Evolutionary conservation across 2,888 invertebrate species (phyloP), one percentile per base, ranked within the genome.

Genomic region (Oscheius onirici): DNA sequence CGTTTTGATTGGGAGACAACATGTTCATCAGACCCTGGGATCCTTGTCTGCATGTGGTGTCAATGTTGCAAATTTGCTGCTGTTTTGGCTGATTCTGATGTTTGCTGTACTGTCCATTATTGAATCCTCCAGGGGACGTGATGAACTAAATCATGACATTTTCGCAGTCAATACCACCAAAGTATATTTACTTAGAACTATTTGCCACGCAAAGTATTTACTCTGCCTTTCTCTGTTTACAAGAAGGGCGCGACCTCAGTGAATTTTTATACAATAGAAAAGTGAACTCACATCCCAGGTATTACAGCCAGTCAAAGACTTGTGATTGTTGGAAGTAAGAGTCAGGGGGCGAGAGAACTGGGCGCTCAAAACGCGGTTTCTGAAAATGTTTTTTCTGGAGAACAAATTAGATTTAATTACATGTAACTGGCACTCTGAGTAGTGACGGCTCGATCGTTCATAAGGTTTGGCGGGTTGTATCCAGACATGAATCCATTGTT

Each of bases 251-350:
- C 24, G 28, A 17, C 26, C 49, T 15, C 49, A 10, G 28, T 17
- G 26, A 10, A 17, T 49, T 17, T 61, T 63, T 63, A 49, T 49
- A 20, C 17, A 26, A 26, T 44, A 44, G 17, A 61, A 20, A 43
- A 58, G 54, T 41, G 40, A 44, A 68, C 68, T 43, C 68, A 68
- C 68, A 49, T 58, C 41, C 68, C 68, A 68, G 10, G 49, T 57
- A 26, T 55, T 58, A 28, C 68, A 68, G 26, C 58, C 68, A 24
- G 44, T 20, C 17, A 68, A 55, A 28, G 44, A 55, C 49, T 57
- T 68, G 17, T 57, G 57, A 17, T 49, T 57, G 57, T 44, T 46
- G 17, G 26, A 24, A 10, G 43, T 68, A 15, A 43, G 44, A 28
- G 40, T 22, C 26, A 68, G 34, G 13, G 55, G 57, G 20, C 68